Evolutionary conservation across 2,113 vertebrate species (phyloP).

Genomic region (Centrocercus urophasianus): DNA sequence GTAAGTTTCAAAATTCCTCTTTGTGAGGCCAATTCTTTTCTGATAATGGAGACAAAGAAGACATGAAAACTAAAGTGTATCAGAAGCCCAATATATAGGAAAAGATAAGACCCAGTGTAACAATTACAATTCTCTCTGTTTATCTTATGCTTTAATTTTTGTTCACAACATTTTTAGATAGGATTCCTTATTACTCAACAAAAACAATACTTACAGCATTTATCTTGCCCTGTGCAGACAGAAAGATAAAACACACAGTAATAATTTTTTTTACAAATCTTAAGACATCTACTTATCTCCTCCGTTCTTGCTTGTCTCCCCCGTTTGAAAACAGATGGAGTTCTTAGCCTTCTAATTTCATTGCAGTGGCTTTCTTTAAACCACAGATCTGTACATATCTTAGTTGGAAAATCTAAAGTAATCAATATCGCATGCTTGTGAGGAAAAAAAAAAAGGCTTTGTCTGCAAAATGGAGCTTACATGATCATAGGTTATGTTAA

Average conservation of each 20-base stretch:
- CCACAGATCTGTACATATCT: rapidly evolving
- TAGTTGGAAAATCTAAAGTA: background rate
- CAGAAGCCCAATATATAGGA: background rate
- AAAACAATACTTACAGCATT: background rate
- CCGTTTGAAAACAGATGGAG: background rate
- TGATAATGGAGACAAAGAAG: background rate
- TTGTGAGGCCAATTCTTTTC: background rate
- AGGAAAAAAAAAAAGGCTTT: background rate
- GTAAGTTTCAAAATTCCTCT: background rate
- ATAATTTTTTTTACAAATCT: background rate
- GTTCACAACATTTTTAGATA: background rate
- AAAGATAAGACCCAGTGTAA: background rate
- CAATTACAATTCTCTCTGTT: background rate
- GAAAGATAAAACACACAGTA: background rate
- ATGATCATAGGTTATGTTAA: background rate
- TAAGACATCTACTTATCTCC: background rate
- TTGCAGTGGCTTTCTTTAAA: background rate
- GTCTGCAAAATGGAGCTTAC: background rate
- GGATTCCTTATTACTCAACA: background rate
- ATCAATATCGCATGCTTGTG: background rate
- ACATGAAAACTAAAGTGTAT: background rate
- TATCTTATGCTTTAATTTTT: background rate
- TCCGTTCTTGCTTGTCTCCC: background rate
- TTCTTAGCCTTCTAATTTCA: background rate
- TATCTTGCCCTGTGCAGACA: background rate